Conservation (phyloP, 2,797 vertebrate species). For the Chaetophractus vellerosus region DNA sequence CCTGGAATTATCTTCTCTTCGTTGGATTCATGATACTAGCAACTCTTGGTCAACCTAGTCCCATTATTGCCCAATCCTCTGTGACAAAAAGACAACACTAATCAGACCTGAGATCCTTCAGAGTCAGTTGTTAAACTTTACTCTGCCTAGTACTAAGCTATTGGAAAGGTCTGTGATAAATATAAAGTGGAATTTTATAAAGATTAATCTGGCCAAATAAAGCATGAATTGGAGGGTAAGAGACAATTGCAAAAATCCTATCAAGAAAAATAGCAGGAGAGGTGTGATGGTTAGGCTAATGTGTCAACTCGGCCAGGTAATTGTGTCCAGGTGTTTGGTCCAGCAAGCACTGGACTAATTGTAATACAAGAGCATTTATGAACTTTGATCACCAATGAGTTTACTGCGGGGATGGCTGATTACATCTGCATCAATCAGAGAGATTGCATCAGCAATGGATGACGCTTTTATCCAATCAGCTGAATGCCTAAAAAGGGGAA, state of each 20-base stretch:
- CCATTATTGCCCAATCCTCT: background rate
- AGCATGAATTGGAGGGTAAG: background rate
- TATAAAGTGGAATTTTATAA: background rate
- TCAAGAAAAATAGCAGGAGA: background rate
- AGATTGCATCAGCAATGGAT: no score
- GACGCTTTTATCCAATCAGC: no score
- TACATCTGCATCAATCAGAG: no score
- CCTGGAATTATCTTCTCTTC: conserved; percentile 24
- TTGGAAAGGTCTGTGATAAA: background rate
- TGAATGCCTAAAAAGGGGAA: no score
- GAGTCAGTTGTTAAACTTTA: background rate
- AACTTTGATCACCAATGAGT: no score
- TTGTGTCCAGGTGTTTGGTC: no score
- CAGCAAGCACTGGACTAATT: no score
- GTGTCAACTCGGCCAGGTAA: no score
- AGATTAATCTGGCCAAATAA: background rate
- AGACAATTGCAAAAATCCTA: background rate
- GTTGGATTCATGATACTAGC: background rate
- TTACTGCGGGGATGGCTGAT: no score
- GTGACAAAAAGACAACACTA: background rate
- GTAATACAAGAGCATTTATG: no score
- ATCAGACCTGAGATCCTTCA: background rate
- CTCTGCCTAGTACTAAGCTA: background rate
- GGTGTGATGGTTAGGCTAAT: no score
- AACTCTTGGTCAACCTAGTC: background rate